These are phyloP conservation scores for Gila orcuttii DNA, from an alignment of 2,113 vertebrate genomes.

Conservation along the genomic window DNA sequence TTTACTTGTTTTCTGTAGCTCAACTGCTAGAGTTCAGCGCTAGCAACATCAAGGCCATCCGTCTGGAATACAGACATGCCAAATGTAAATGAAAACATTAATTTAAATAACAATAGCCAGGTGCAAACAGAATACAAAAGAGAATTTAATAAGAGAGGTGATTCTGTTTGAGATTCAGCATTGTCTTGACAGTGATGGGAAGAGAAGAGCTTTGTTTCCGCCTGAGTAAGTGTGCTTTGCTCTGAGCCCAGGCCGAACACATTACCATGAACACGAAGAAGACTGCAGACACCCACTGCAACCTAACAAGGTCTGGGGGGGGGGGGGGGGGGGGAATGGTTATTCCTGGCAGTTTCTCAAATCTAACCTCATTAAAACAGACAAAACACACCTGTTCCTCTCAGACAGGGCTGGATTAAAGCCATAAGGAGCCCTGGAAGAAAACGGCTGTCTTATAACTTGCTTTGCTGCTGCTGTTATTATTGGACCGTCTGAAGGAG, in stretches of 20 bases:
- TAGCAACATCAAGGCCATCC: background rate
- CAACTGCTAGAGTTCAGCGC: background rate
- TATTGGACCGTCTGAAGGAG: background rate
- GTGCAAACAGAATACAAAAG: background rate
- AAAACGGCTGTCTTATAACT: background rate
- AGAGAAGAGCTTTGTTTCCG: background rate
- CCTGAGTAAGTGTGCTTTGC: background rate
- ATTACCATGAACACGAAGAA: background rate
- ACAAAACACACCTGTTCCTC: conserved; percentile 42
- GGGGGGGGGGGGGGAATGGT: background rate
- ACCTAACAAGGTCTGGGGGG: conserved; percentile 4
- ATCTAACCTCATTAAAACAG: conserved; percentile 42
- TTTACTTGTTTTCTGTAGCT: background rate
- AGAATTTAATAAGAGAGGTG: background rate
- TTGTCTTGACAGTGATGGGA: conserved; percentile 24
- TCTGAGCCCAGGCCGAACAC: background rate
- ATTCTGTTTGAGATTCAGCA: background rate
- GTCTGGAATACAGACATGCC: background rate
- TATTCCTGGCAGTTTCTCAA: conserved; percentile 19
- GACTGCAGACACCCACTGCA: conserved; percentile 1
- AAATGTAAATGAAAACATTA: background rate
- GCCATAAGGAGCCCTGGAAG: conserved; percentile 19
- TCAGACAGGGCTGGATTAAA: conserved; percentile 7
- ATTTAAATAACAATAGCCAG: background rate
- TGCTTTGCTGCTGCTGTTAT: background rate